phyloP scores from a whole-genome alignment of 2,797 vertebrate species.

The Otolemur crassicaudatus region DNA sequence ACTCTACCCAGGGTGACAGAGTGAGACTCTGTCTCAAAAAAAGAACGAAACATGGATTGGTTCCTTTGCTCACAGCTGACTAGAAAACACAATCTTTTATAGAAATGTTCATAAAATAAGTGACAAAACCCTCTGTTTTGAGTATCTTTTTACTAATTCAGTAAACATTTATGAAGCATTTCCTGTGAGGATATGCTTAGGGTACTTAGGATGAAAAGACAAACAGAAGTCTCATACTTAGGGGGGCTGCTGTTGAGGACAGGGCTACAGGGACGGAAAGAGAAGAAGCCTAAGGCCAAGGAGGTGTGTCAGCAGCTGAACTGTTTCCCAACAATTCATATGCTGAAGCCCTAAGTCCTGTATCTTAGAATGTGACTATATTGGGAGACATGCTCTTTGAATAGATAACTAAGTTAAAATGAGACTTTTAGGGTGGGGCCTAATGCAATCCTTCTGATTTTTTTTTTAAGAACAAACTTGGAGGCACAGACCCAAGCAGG shows the following conservation, averaged over 20 bases:
- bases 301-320: neutral
- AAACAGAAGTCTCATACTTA: neutral
- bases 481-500: neutral
- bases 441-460: neutral
- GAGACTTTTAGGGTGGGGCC: neutral
- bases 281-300: too few relatives aligned
- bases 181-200: neutral
- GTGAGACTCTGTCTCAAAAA: too few relatives aligned
- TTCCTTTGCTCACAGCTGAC: neutral
- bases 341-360: neutral
- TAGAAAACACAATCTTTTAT: neutral
- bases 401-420: neutral
- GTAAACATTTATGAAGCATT: neutral
- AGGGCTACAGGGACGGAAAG: neutral
- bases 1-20: too few relatives aligned
- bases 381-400: neutral
- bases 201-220: neutral
- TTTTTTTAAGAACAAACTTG: neutral
- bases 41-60: neutral
- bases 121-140: neutral
- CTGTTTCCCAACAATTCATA: neutral
- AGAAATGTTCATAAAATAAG: neutral
- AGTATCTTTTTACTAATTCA: neutral
- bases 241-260: neutral
- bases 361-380: neutral